Base-by-base conservation (phyloP, 2,113 vertebrate species). In the Microcebus lehilahytsara region DNA sequence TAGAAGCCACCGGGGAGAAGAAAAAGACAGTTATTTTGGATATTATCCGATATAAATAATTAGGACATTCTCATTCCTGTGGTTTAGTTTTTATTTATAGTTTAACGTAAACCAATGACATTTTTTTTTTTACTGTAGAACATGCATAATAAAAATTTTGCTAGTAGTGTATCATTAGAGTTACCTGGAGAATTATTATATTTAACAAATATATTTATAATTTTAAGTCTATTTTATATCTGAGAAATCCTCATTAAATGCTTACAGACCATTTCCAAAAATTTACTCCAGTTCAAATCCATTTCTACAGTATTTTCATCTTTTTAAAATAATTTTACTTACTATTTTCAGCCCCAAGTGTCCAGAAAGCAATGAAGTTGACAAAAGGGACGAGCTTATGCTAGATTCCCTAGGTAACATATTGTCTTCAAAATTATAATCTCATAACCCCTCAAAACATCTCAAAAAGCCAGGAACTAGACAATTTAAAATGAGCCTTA, bases 361-460 rank as follows among this genome's bases (percentile, higher is more conserved):
- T 53, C 25, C 14, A 90, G 46, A 80, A 85, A 91, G 40, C 66
- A 80, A 30, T 42, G 23, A 74, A 46, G 34, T 6, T 91, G 25
- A 87, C 27, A 72, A 9, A 75, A 86, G 3, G 5, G 53, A 37
- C 12, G 2, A 74, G 4, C 74, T 69, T 69, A 91, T 27, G 4
- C 37, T 71, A 32, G 37, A 53, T 86, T 95, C 3, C 5, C 9
- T 67, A 91, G 1, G 19, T 1, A 87, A 88, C 67, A 49, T 11
- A 72, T 78, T 92, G 7, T 60, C 10, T 96, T 96, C 9, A 84
- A 89, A 71, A 80, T 40, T 62, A 85, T 53, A 80, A 60, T 94
- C 22, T 93, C 14, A n/a, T 34, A 86, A 74, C 1, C 2, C 34
- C 2, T 51, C 27, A 42, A 80, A 90, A 86, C 6, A 97, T 14